Conservation (phyloP, 2,797 vertebrate species). For the Tenualosa thibaudeaui region DNA sequence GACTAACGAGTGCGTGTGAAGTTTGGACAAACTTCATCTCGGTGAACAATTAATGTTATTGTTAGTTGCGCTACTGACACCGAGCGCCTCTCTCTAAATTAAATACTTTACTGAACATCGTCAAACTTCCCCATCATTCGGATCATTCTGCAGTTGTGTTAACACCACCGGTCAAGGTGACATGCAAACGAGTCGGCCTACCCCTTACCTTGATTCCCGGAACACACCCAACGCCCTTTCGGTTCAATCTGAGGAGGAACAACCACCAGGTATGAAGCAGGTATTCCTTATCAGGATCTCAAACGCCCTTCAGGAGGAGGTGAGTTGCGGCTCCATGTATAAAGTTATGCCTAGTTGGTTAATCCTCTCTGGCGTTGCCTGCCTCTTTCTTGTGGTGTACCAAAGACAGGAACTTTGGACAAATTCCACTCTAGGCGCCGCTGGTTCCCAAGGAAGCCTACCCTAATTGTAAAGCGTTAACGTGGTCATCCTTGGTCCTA, state of each 20-base stretch:
- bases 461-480: conserved; percentile 44
- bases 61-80: neutral
- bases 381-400: neutral
- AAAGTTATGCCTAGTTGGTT: neutral
- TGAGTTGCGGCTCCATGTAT: neutral
- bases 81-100: neutral
- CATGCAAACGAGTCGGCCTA: conserved; percentile 23
- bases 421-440: conserved; percentile 47
- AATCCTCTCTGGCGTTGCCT: neutral
- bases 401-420: conserved; percentile 62
- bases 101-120: neutral
- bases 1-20: neutral
- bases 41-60: neutral
- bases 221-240: conserved; percentile 34
- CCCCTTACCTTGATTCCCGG: conserved; percentile 25
- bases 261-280: conserved; percentile 42
- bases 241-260: neutral
- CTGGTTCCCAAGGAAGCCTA: conserved; percentile 17
- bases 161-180: neutral
- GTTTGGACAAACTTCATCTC: neutral
- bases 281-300: conserved; percentile 23
- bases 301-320: neutral
- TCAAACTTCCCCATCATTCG: neutral
- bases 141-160: neutral
- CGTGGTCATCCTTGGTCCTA: conserved; percentile 49